phyloP scores from a whole-genome alignment of 2,113 vertebrate genomes.

The Pseudorasbora parva region DNA sequence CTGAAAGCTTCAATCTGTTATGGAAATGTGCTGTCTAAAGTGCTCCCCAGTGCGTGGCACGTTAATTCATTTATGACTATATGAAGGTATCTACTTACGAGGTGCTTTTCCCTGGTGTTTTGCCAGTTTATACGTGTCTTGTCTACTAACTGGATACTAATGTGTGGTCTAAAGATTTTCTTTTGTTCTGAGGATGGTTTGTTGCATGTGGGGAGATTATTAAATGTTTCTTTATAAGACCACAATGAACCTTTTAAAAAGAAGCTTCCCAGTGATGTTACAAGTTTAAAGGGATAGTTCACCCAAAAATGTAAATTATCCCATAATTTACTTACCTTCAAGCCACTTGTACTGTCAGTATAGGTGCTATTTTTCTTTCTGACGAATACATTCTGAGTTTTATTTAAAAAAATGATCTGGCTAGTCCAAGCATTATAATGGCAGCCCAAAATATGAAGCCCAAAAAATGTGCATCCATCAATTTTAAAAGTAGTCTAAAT shows the following conservation, averaged over 20 bases:
- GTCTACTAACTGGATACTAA: conserved; percentile 12
- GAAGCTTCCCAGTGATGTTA: background rate
- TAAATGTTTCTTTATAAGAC: background rate
- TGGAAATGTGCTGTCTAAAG: conserved; percentile 1
- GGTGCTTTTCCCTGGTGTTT: background rate
- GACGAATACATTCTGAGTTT: too few relatives aligned
- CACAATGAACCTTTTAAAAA: background rate
- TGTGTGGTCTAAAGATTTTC: background rate
- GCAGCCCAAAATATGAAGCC: too few relatives aligned
- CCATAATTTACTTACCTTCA: too few relatives aligned
- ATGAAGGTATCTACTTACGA: background rate
- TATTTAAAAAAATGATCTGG: too few relatives aligned
- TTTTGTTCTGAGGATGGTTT: background rate
- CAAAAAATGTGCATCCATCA: too few relatives aligned
- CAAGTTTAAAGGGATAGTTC: background rate
- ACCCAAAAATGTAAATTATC: too few relatives aligned
- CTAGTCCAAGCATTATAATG: too few relatives aligned
- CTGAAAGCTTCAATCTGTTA: conserved; percentile 24
- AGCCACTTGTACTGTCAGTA: too few relatives aligned
- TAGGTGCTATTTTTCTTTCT: too few relatives aligned
- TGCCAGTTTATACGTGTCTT: background rate
- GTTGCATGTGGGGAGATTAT: background rate
- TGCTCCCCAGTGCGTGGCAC: background rate
- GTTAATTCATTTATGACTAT: conserved; percentile 9
- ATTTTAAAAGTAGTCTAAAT: too few relatives aligned